phyloP scores from a whole-genome alignment of 2,888 invertebrate species.

The Chymomyza amoena region DNA sequence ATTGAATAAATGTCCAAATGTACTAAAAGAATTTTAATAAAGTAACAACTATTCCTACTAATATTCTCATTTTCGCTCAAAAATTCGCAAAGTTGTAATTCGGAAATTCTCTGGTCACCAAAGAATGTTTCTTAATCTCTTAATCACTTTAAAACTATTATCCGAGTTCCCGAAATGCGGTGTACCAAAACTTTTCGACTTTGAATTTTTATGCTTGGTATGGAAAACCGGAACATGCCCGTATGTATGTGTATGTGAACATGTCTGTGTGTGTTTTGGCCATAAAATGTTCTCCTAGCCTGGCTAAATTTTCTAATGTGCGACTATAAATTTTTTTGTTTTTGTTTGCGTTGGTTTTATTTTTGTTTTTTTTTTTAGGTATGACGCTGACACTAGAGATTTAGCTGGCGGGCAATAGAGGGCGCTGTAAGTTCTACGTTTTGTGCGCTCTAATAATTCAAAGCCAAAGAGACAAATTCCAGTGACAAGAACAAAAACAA shows the following conservation, averaged over 20 bases:
- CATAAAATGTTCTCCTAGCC: neutral
- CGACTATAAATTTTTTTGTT: constrained; percentile 35
- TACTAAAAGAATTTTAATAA: too few species aligned
- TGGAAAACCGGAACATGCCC: too few species aligned
- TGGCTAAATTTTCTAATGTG: constrained; percentile 39
- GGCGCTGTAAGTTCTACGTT: constrained; percentile 29
- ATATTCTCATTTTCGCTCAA: too few species aligned
- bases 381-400: neutral
- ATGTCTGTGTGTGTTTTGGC: neutral
- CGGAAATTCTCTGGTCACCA: too few species aligned
- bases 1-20: too few species aligned
- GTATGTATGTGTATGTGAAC: neutral
- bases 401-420: neutral
- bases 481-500: neutral
- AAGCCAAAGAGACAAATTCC: constrained; percentile 2
- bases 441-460: constrained; percentile 47
- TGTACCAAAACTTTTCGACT: too few species aligned
- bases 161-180: too few species aligned
- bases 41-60: too few species aligned
- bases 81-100: too few species aligned
- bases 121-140: too few species aligned
- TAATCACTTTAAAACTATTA: too few species aligned
- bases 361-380: neutral
- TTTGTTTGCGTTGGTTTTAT: neutral
- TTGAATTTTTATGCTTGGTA: too few species aligned